Conservation (phyloP, 2,888 invertebrate genomes). For the Cataglyphis livida region DNA sequence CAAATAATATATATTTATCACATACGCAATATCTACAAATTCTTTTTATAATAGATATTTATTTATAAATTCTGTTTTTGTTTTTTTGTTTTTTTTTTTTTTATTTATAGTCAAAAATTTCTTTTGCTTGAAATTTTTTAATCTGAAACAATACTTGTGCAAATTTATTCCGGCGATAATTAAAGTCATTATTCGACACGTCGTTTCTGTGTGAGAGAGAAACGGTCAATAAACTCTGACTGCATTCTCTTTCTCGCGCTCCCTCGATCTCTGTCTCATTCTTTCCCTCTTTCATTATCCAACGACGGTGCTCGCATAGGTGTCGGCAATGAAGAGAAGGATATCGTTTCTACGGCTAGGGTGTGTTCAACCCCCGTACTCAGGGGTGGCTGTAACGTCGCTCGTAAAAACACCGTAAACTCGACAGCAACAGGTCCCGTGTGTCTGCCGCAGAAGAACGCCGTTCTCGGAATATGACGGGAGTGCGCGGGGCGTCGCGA, state of each 20-base stretch:
- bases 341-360: conserved; percentile 73
- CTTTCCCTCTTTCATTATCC: conserved; percentile 35
- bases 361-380: conserved; percentile 80
- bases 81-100: background rate
- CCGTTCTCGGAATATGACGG: conserved; percentile 80
- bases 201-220: conserved; percentile 49
- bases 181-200: conserved; percentile 54
- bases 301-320: conserved; percentile 62
- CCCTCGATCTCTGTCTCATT: conserved; percentile 14
- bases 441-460: conserved; percentile 78
- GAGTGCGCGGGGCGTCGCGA: conserved; percentile 65
- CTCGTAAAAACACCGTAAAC: conserved; percentile 86
- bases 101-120: background rate
- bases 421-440: conserved; percentile 86
- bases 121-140: background rate
- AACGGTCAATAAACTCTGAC: conserved; percentile 43
- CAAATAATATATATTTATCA: background rate
- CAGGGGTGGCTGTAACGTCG: conserved; percentile 84
- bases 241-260: conserved; percentile 33
- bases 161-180: conserved; percentile 48
- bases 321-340: conserved; percentile 73
- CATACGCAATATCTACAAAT: background rate
- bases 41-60: background rate
- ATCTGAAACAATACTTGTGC: background rate
- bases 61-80: background rate